Percentiles rank a stretch among this genome's conserved stretches.
Conservation (phyloP, 1,140 invertebrate genomes). For the Chironomus tepperi region DNA sequence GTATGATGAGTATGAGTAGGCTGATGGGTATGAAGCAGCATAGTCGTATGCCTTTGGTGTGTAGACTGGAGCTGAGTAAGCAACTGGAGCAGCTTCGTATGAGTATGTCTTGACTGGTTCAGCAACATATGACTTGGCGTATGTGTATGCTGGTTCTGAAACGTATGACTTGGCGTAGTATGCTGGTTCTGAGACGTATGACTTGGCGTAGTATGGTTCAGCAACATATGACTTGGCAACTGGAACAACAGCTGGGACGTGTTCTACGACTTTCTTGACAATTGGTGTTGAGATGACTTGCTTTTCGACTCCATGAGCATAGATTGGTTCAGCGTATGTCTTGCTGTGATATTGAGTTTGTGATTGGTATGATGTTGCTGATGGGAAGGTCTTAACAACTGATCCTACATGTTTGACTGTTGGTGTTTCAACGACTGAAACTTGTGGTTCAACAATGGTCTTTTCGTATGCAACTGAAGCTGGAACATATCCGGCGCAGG, state of each 20-base stretch:
- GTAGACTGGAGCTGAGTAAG: slow-evolving; percentile 30
- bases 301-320: slow-evolving; percentile 34
- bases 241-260: slow-evolving; percentile 25
- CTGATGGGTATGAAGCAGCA: background rate
- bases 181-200: slow-evolving; percentile 17
- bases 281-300: slow-evolving; percentile 31
- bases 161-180: background rate
- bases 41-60: background rate
- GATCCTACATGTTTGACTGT: slow-evolving; percentile 15
- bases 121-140: slow-evolving; percentile 27
- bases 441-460: slow-evolving; percentile 23
- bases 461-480: background rate
- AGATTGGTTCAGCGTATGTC: slow-evolving; percentile 34
- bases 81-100: slow-evolving; percentile 34
- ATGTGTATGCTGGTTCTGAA: too few species aligned
- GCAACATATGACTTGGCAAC: slow-evolving; percentile 27
- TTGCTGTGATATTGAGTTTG: slow-evolving; percentile 43
- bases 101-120: slow-evolving; percentile 27
- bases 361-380: slow-evolving; percentile 43
- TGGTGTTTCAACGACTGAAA: slow-evolving; percentile 22
- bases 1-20: background rate
- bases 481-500: background rate
- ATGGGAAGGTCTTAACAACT: slow-evolving; percentile 28
- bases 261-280: slow-evolving; percentile 30
- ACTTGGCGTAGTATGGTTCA: slow-evolving; percentile 25